Base-by-base conservation (phyloP, 1,140 invertebrate genomes). In the Papilio xuthus region DNA sequence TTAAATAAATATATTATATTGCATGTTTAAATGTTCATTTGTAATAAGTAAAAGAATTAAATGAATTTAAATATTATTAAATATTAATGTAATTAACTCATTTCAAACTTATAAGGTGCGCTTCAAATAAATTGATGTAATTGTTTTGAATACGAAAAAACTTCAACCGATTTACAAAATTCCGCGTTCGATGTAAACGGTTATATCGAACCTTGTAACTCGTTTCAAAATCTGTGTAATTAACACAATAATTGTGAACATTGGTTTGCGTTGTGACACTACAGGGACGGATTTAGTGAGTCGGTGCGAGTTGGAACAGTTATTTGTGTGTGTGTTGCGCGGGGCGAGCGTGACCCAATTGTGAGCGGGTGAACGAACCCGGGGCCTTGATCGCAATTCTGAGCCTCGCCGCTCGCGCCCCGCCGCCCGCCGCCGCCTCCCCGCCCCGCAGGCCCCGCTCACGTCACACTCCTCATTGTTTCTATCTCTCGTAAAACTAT, bases 321-420 rank as follows among this genome's bases (percentile, higher is more conserved):
- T 91, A 92, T 93, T 90, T 90, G 88, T 86, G 86, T 86, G 86
- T 83, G 85, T 85, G 83, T 78, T 85, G 83, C 78, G 78, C 84
- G 83, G 89, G 90, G 83, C 85, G 85, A 85, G 89, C 87, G 90
- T 92, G 91, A 92, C 91, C 91, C 84, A 92, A 90, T 90, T 90
- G 89, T 81, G 75, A 78, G 78, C 84, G 88, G 90, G 90, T 90
- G 89, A 91, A 93, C 91, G 92, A 92, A 89, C 91, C 85, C 82
- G 85, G 84, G 91, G 92, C 90, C 92, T 93, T 92, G 92, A 92
- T 93, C 91, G 92, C 90, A 91, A 92, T 93, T 89, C 90, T 83
- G 90, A 79, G 80, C 79, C 80, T 78, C 82, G 72, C 78, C 79
- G 74, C 78, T 26, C 72, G 44, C 82, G 77, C 81, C 76, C 82